phyloP scores from a whole-genome alignment of 2,113 vertebrate species.

The Nesoenas mayeri region DNA sequence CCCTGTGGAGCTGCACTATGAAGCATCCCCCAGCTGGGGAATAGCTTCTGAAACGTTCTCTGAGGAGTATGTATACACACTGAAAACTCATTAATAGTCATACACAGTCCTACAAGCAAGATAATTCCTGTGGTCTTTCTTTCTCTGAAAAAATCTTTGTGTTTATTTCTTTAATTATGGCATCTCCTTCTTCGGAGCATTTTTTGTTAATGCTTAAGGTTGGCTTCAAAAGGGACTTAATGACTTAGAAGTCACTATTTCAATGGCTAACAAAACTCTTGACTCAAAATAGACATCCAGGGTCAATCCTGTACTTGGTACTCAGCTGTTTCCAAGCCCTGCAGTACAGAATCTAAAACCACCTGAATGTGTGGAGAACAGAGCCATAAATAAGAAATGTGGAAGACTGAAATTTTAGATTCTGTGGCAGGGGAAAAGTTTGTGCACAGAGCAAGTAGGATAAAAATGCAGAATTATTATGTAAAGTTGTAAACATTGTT shows the following conservation, averaged over 20 bases:
- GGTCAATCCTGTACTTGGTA: not conserved
- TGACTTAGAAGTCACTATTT: not conserved
- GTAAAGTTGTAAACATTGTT: not conserved
- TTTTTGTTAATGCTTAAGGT: not conserved
- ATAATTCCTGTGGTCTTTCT: not conserved
- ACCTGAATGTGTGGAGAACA: not conserved
- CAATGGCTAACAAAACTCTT: not conserved
- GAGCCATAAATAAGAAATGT: not conserved
- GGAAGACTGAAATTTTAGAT: not conserved
- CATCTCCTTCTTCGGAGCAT: not conserved
- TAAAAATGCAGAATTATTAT: not conserved
- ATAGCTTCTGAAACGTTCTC: slow-evolving; percentile 13
- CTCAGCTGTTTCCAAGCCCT: not conserved
- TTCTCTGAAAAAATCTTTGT: not conserved
- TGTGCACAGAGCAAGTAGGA: not conserved
- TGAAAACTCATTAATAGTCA: slow-evolving; percentile 39
- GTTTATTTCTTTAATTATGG: not conserved
- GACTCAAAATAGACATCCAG: not conserved
- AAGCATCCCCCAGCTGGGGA: slow-evolving; percentile 37
- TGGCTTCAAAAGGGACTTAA: not conserved
- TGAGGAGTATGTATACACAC: not conserved
- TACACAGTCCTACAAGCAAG: not conserved
- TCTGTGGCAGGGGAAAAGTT: not conserved
- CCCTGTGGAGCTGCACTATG: slow-evolving; percentile 20
- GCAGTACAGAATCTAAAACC: not conserved